Evolutionary conservation across 2,888 invertebrate genomes (phyloP), one percentile per base, ranked within the genome.

Genomic region (Drosophila rellima): DNA sequence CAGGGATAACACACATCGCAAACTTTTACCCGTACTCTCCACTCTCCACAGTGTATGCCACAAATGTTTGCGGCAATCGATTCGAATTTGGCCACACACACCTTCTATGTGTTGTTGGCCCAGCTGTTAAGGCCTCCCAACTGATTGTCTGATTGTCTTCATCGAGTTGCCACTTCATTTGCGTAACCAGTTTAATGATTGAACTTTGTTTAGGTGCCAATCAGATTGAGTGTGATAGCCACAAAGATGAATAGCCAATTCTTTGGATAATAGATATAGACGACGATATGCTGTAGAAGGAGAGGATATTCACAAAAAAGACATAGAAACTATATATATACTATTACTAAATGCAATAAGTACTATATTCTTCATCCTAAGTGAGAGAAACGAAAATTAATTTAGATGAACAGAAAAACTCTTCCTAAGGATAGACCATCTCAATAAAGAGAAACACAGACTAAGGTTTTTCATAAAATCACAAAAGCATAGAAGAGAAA

Each of bases 121-220:
- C 60, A 11, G 26, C 20, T 54, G 29, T 17, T 18, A 33, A 40
- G 29, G 0, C 17, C 1, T 4, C 23, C 15, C 47, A 29, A 15
- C 35, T 23, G 45, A 37, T 40, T 50, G 17, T 10, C 26, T 48
- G 52, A 78, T 71, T 68, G 68, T 70, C 70, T 80, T 65, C 63
- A 77, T 74, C 64, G 70, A 70, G 74, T 63, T 73, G 69, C 66
- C 77, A 80, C 85, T 85, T 82, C 64, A 83, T 83, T 82, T 73
- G 66, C 48, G 48, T 57, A 60, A 45, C 67, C 55, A 62, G 40
- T 55, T 61, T 17, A 47, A 18, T 57, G 18, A 48, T 48, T 48
- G 17, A 26, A 39, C 51, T 52, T 17, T 11, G 26, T 39, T 52
- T 17, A 17, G 17, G 8, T n/a, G 35, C 15, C 35, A 15, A 23